These are phyloP conservation scores for Leiothrix lutea DNA, from an alignment of 2,113 vertebrate species.

Conservation along the genomic window DNA sequence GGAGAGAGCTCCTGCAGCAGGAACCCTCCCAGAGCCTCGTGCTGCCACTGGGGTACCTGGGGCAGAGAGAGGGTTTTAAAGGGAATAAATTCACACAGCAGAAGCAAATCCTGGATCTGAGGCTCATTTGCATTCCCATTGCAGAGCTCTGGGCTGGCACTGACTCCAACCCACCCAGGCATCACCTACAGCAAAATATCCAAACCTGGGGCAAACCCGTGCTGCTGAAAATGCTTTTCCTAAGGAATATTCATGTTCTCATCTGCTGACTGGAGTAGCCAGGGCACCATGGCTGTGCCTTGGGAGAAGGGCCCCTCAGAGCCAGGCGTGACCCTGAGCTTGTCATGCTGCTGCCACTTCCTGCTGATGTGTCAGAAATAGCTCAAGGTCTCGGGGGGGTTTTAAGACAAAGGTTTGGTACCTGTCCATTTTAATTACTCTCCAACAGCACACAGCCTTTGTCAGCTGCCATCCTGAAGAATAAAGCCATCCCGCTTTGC, in stretches of 20 bases:
- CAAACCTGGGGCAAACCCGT: not conserved
- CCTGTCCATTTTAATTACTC: not conserved
- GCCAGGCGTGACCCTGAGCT: not conserved
- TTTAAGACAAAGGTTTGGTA: not conserved
- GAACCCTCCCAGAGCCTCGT: not conserved
- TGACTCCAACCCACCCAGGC: not conserved
- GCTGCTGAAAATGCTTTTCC: not conserved
- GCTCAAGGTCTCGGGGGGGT: not conserved
- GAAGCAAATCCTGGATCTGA: not conserved
- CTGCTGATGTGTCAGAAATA: not conserved
- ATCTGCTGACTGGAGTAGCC: not conserved
- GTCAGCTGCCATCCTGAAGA: not conserved
- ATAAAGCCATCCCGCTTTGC: not conserved
- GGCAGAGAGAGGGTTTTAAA: not conserved
- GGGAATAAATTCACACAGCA: not conserved
- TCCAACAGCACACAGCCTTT: not conserved
- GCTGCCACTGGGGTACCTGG: not conserved
- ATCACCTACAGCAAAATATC: not conserved
- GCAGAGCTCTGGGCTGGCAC: not conserved
- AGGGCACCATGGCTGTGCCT: fast-evolving
- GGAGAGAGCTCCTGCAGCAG: not conserved
- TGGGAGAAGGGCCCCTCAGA: not conserved
- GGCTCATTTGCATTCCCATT: not conserved
- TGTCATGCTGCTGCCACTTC: not conserved
- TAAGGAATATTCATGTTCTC: not conserved